These are phyloP conservation scores for Cyprinella venusta DNA, from an alignment of 2,797 vertebrate genomes.

Conservation along the genomic window DNA sequence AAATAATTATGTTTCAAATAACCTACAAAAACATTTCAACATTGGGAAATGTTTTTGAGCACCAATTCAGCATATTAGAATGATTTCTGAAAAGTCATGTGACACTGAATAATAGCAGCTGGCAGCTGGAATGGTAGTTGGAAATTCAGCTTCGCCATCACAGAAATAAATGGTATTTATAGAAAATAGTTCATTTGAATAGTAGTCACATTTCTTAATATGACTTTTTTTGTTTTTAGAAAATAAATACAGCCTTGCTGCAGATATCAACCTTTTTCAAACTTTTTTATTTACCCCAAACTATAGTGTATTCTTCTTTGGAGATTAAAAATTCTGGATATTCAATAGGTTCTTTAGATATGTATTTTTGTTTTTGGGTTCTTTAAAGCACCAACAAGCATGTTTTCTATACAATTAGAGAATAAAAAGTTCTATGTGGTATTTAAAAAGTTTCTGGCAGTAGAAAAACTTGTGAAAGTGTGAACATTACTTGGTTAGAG, in stretches of 20 bases:
- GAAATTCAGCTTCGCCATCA: background rate
- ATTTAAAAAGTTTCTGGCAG: background rate
- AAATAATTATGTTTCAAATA: background rate
- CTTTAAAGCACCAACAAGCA: background rate
- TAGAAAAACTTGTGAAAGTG: background rate
- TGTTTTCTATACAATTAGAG: background rate
- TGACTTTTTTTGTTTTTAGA: too few relatives aligned
- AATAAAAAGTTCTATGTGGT: background rate
- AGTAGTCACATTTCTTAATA: background rate
- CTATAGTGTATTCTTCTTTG: background rate
- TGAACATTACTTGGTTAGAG: background rate
- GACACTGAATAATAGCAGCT: too few relatives aligned
- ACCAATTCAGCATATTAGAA: background rate
- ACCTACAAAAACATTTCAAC: background rate
- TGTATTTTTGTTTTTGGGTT: background rate
- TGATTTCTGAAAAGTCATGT: too few relatives aligned
- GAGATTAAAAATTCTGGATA: background rate
- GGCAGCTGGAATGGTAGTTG: too few relatives aligned
- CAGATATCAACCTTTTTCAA: too few relatives aligned
- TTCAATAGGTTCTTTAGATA: background rate
- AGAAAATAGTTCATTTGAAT: too few relatives aligned
- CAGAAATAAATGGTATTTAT: too few relatives aligned
- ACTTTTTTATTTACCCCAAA: too few relatives aligned
- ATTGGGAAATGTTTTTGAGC: background rate
- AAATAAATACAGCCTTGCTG: too few relatives aligned